Evolutionary conservation across 2,113 vertebrate genomes (phyloP).

Genomic region (Atractosteus spatula): DNA sequence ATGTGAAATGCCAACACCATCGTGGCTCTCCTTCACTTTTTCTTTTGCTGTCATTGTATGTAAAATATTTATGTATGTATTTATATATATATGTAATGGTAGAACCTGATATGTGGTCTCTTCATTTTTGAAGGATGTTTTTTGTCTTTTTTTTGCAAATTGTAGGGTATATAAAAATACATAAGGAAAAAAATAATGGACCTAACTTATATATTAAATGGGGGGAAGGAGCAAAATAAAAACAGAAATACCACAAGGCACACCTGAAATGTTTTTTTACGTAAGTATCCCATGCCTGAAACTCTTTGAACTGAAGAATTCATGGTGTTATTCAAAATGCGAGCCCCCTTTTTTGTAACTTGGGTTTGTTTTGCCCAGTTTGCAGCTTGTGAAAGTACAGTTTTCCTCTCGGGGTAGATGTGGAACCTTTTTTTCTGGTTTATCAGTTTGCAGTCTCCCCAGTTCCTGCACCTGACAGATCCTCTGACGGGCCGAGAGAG

Average conservation of each 20-base stretch:
- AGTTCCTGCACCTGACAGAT: too few relatives aligned
- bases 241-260: slow-evolving; percentile 60
- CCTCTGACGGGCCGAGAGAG: too few relatives aligned
- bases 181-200: slow-evolving; percentile 50
- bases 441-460: too few relatives aligned
- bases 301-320: slow-evolving; percentile 56
- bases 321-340: slow-evolving; percentile 64
- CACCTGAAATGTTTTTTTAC: slow-evolving; percentile 48
- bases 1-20: slow-evolving; percentile 47
- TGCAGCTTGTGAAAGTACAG: slow-evolving; percentile 56
- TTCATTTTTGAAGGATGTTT: slow-evolving; percentile 67
- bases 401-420: not conserved
- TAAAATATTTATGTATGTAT: slow-evolving; percentile 82
- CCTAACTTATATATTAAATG: slow-evolving; percentile 58
- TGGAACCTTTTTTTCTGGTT: slow-evolving; percentile 15
- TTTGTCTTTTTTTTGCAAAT: slow-evolving; percentile 65
- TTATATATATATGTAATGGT: slow-evolving; percentile 82
- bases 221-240: slow-evolving; percentile 70
- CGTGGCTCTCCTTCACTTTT: slow-evolving; percentile 57
- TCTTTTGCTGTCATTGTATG: slow-evolving; percentile 77
- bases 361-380: slow-evolving; percentile 52
- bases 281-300: slow-evolving; percentile 67
- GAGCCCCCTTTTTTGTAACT: slow-evolving; percentile 70
- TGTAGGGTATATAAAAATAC: slow-evolving; percentile 67
- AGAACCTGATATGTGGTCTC: slow-evolving; percentile 74